Conservation (phyloP, 2,888 invertebrate genomes). For the Cyclophora punctaria region DNA sequence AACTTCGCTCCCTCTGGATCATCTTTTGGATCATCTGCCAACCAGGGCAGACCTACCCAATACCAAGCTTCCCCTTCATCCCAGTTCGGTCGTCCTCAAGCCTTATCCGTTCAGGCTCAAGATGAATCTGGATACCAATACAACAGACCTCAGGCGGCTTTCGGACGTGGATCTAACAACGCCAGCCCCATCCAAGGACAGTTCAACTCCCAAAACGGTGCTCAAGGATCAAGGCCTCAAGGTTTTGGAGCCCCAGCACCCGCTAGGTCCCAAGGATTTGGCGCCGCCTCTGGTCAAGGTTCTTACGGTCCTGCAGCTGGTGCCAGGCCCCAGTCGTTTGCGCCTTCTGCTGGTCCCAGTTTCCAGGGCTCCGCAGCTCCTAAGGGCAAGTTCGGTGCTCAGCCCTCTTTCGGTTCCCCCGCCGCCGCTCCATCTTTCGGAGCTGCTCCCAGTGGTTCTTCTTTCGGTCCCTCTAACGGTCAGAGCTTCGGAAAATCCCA, state of each 20-base stretch:
- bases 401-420: slow-evolving; percentile 11
- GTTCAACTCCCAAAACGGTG: not conserved
- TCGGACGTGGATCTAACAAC: slow-evolving; percentile 1
- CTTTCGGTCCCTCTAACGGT: slow-evolving; percentile 5
- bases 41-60: slow-evolving; percentile 3
- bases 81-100: not conserved
- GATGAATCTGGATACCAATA: slow-evolving; percentile 32
- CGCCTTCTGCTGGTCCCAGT: slow-evolving; percentile 2
- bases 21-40: not conserved
- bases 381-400: no score
- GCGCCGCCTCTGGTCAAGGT: slow-evolving; percentile 2
- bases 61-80: not conserved
- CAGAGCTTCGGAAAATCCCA: slow-evolving; percentile 14
- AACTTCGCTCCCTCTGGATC: not conserved
- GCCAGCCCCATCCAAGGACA: not conserved
- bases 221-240: slow-evolving; percentile 1
- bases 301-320: slow-evolving; percentile 13
- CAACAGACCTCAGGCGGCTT: slow-evolving; percentile 21
- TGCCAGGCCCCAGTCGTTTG: no score
- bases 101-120: slow-evolving; percentile 9
- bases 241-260: no score
- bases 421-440: slow-evolving; percentile 10
- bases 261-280: no score
- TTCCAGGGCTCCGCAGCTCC: no score
- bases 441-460: slow-evolving; percentile 6